Evolutionary conservation across 2,113 vertebrate genomes (phyloP).

Genomic region (Stictonetta naevosa): DNA sequence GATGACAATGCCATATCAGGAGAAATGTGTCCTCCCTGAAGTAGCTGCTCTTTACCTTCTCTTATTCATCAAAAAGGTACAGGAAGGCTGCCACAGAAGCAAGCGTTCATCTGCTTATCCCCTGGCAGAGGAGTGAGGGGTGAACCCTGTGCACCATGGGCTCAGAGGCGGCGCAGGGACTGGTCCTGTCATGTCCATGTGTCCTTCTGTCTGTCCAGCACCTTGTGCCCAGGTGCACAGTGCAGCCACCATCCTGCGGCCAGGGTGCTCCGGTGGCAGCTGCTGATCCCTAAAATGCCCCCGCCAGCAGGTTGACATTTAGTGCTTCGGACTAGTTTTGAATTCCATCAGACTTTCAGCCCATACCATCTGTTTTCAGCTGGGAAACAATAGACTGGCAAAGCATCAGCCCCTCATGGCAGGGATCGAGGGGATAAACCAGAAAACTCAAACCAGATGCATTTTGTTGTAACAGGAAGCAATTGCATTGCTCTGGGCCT

Average conservation of each 20-base stretch:
- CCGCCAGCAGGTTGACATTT: not conserved
- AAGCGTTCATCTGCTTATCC: not conserved
- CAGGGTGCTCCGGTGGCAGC: rapidly evolving
- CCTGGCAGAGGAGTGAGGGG: not conserved
- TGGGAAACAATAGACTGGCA: not conserved
- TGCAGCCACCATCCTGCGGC: not conserved
- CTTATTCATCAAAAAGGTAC: not conserved
- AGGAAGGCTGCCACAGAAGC: not conserved
- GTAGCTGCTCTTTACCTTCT: not conserved
- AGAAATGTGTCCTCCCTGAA: not conserved
- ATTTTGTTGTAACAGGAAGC: not conserved
- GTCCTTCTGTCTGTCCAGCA: no score
- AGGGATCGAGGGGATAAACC: not conserved
- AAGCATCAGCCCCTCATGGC: not conserved
- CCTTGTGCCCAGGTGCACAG: rapidly evolving
- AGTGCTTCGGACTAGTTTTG: not conserved
- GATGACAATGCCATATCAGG: not conserved
- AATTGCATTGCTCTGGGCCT: not conserved
- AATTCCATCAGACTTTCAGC: not conserved
- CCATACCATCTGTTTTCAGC: not conserved
- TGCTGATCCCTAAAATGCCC: not conserved
- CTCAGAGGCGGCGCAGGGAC: not conserved
- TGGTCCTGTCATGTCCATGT: not conserved
- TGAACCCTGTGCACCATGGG: not conserved
- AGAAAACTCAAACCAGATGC: not conserved